Percentiles rank a stretch among this genome's conserved stretches.
These are phyloP conservation scores for Drosophila arawakana DNA, from an alignment of 1,140 invertebrate species.

Conservation along the genomic window DNA sequence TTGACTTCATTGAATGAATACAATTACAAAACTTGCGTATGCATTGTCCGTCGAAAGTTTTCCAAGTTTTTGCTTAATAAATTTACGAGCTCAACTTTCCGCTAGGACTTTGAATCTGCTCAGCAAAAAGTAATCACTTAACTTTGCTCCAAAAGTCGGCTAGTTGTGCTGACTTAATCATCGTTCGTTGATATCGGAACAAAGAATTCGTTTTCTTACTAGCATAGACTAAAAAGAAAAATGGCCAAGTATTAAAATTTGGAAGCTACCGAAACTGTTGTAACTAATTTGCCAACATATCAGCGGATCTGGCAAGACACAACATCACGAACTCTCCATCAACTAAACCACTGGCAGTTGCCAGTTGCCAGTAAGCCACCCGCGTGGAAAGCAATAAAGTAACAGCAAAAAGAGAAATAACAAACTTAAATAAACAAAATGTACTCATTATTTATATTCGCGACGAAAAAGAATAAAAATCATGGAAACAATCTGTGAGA, in stretches of 20 bases:
- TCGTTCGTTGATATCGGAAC: slow-evolving; percentile 60
- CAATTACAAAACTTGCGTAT: slow-evolving; percentile 78
- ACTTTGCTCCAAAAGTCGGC: slow-evolving; percentile 54
- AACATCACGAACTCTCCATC: slow-evolving; percentile 23
- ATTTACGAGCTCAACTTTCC: slow-evolving; percentile 75
- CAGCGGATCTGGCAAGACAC: slow-evolving; percentile 43
- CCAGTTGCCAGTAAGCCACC: slow-evolving; percentile 55
- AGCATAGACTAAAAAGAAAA: slow-evolving; percentile 25
- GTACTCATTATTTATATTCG: slow-evolving; percentile 81
- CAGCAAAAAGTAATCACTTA: slow-evolving; percentile 80
- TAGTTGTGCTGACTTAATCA: slow-evolving; percentile 72
- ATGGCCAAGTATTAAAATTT: slow-evolving; percentile 14
- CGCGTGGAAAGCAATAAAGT: slow-evolving; percentile 80
- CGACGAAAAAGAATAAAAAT: slow-evolving; percentile 60
- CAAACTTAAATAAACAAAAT: slow-evolving; percentile 82
- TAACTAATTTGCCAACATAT: slow-evolving; percentile 76
- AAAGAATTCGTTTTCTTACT: slow-evolving; percentile 26
- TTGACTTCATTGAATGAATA: slow-evolving; percentile 78
- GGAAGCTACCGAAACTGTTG: slow-evolving; percentile 45
- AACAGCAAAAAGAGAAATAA: slow-evolving; percentile 60
- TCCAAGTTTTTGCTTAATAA: slow-evolving; percentile 77
- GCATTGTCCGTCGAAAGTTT: slow-evolving; percentile 69
- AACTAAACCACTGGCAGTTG: slow-evolving; percentile 31
- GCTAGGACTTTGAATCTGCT: slow-evolving; percentile 47
- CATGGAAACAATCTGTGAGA: slow-evolving; percentile 60